phyloP scores from a whole-genome alignment of 2,113 vertebrate genomes.

The Nesoenas mayeri region DNA sequence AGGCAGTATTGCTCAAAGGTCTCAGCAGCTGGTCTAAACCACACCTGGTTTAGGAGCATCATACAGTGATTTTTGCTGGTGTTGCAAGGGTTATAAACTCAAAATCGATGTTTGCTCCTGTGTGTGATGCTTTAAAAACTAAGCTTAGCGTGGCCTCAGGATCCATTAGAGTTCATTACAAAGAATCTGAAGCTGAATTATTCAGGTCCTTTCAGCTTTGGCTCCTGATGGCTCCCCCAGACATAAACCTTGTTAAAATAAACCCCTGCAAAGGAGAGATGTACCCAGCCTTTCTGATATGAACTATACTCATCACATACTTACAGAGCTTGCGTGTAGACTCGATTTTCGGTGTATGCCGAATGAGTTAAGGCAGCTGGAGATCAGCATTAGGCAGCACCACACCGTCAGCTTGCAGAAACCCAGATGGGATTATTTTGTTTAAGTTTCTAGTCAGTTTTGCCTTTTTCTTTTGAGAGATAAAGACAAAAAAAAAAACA shows the following conservation, averaged over 20 bases:
- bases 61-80: not conserved
- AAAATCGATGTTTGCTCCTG: not conserved
- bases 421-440: not conserved
- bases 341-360: not conserved
- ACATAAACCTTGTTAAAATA: not conserved
- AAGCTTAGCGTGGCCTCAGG: not conserved
- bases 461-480: not conserved
- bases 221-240: not conserved
- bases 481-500: not conserved
- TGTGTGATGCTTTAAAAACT: not conserved
- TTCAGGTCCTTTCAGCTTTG: not conserved
- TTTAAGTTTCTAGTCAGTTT: not conserved
- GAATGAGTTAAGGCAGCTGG: not conserved
- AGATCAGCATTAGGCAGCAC: not conserved
- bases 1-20: not conserved
- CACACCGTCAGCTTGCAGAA: not conserved
- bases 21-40: not conserved
- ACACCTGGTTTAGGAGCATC: not conserved
- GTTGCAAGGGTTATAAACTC: not conserved
- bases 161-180: not conserved
- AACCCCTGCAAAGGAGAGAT: not conserved
- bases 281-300: not conserved
- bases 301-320: not conserved
- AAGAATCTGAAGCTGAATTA: not conserved
- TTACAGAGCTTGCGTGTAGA: not conserved